Evolutionary conservation across 2,888 invertebrate species (phyloP), one percentile per base, ranked within the genome.

Genomic region (Cremastinae sp.): DNA sequence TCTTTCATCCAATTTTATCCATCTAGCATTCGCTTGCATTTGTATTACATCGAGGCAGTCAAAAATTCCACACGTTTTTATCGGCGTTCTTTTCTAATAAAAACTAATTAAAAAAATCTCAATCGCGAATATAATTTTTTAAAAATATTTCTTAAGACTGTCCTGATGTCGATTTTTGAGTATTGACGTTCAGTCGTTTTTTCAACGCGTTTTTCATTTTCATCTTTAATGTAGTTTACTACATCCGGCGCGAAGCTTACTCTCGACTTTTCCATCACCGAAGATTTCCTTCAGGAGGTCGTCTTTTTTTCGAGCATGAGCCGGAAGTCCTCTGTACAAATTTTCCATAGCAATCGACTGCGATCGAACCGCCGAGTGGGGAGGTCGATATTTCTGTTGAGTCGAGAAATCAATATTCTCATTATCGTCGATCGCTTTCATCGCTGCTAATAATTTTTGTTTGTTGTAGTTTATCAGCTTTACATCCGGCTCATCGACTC

Each of bases 371-470:
- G 77, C 18, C 18, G 37, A 55, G 4, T 75, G 80, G 12, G 73
- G 79, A 8, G 75, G 78, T n/a, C 72, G 81, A 58, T 78, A 76
- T 66, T 83, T 86, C 55, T 81, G 80, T 70, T 82, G 83, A 18
- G 79, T 73, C 12, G 84, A 9, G 74, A 84, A 85, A 62, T 89
- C 88, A 43, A 89, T 85, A 64, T 88, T 88, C 55, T 88, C 88
- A 45, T 89, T 89, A 73, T 92, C 90, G 83, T 94, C 94, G 76
- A 94, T 94, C 18, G 93, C 93, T 82, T 92, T 92, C 74, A 94
- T 90, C 1, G 93, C 92, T 10, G 93, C 93, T 62, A 94, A 88
- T 47, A 94, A 86, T 82, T 93, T 92, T 58, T 90, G 90, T 83
- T 93, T 93, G 69, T 91, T 91, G 45, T 90, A 88, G 68, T 74